phyloP scores from a whole-genome alignment of 2,797 vertebrate genomes.

The Gambelia wislizenii region DNA sequence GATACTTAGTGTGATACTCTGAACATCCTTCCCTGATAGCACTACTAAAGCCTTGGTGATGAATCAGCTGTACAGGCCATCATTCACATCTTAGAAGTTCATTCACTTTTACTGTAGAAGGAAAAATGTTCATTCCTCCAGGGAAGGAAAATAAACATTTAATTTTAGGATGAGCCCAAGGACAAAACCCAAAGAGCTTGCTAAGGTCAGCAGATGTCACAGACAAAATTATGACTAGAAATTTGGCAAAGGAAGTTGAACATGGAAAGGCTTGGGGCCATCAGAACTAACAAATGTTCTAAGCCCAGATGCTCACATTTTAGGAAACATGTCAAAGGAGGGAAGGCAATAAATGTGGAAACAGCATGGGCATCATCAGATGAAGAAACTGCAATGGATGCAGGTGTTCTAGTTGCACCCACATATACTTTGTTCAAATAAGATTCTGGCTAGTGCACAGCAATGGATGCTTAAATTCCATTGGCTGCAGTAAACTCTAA shows the following conservation, averaged over 20 bases:
- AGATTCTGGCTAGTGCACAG: too few relatives aligned
- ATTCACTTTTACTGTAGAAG: not conserved
- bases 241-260: constrained; percentile 28
- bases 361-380: constrained; percentile 38
- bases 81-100: not conserved
- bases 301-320: not conserved
- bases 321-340: constrained; percentile 37
- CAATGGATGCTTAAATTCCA: not conserved
- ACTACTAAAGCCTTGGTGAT: not conserved
- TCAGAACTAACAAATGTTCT: constrained; percentile 53
- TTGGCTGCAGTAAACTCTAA: not conserved
- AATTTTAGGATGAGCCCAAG: constrained; percentile 30
- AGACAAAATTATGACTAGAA: constrained; percentile 33
- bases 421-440: too few relatives aligned
- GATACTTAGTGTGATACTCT: too few relatives aligned
- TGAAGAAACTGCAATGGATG: constrained; percentile 19
- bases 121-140: not conserved
- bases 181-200: not conserved
- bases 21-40: not conserved
- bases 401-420: not conserved
- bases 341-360: not conserved
- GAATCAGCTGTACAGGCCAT: not conserved
- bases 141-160: constrained; percentile 20
- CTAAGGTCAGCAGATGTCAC: not conserved
- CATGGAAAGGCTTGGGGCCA: constrained; percentile 28